These are phyloP conservation scores for Lateolabrax maculatus DNA, from an alignment of 2,797 vertebrate species.

Conservation along the genomic window DNA sequence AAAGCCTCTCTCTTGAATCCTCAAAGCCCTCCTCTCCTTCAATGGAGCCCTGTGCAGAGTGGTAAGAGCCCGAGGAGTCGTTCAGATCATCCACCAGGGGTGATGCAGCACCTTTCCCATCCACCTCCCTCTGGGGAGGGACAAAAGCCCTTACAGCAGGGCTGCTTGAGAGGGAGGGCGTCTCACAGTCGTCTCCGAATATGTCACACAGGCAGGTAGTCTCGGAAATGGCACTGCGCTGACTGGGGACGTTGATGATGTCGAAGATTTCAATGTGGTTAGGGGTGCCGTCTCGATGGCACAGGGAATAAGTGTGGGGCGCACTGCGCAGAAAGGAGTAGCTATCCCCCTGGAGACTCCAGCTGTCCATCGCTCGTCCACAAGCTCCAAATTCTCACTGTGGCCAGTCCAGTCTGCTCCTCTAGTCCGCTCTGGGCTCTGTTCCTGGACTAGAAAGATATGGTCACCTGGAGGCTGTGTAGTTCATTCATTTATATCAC, in stretches of 20 bases:
- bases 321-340: conserved; percentile 84
- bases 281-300: conserved; percentile 82
- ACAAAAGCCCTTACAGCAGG: conserved; percentile 71
- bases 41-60: conserved; percentile 85
- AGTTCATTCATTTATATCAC: conserved; percentile 61
- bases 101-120: conserved; percentile 62
- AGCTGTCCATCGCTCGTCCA: conserved; percentile 87
- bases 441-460: conserved; percentile 76
- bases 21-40: conserved; percentile 89
- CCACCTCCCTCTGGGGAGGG: conserved; percentile 65
- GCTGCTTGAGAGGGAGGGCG: conserved; percentile 78
- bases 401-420: conserved; percentile 69
- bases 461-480: conserved; percentile 65
- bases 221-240: conserved; percentile 84
- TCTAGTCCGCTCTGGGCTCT: conserved; percentile 61
- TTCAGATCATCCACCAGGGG: conserved; percentile 81
- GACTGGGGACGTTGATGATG: conserved; percentile 82
- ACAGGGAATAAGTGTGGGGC: conserved; percentile 79
- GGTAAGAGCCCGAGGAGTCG: conserved; percentile 86
- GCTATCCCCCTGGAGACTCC: conserved; percentile 86
- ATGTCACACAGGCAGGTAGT: conserved; percentile 89
- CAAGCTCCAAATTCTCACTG: conserved; percentile 73
- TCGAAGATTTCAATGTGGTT: conserved; percentile 88
- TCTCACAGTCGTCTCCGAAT: conserved; percentile 86
- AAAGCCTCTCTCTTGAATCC: conserved; percentile 76